Evolutionary conservation across 2,113 vertebrate genomes (phyloP), one percentile per base, ranked within the genome.

Genomic region (Pygoscelis adeliae): DNA sequence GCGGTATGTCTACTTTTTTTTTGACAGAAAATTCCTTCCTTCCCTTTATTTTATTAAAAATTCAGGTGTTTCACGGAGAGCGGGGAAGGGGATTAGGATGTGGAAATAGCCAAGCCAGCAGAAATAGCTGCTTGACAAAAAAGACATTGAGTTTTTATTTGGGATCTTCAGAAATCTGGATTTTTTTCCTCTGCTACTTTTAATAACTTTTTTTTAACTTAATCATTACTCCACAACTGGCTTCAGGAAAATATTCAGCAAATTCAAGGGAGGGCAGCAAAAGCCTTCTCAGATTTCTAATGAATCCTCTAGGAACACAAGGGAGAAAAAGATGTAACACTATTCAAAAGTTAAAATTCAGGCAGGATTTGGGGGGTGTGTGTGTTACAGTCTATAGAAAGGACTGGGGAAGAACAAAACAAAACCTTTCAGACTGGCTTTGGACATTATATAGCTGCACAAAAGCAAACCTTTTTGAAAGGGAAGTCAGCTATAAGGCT

Each of bases 1-100:
- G 12, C 2, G 8, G 77, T 74, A 84, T 62, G 47, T 40, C 52
- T 47, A 4, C 5, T 50, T 46, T 58, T 56, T 82, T 53, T 36
- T 1, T 18, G 32, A 63, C 13, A 92, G 34, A 95, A 88, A 92
- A 95, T 67, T 71, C 72, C 61, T 93, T 87, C 80, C 80, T 94
- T 89, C 79, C n/a, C 69, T 82, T 58, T 10, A 79, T 87, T 87
- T 91, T 89, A 89, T 89, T 87, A 91, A 89, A 97, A 87, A 85
- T 55, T 53, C 66, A 85, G 23, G 26, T 61, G 25, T 83, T 95
- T 72, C n/a, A 62, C 0, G 0, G 44, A 52, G 36, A 84, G 34
- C 0, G 0, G 49, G 27, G 63, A 78, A 87, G 9, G 22, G 83
- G 81, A 94, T 90, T 69, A 83, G 18, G 62, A 89, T 61, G 42